phyloP scores from a whole-genome alignment of 2,797 vertebrate species.

The Tapirus indicus region DNA sequence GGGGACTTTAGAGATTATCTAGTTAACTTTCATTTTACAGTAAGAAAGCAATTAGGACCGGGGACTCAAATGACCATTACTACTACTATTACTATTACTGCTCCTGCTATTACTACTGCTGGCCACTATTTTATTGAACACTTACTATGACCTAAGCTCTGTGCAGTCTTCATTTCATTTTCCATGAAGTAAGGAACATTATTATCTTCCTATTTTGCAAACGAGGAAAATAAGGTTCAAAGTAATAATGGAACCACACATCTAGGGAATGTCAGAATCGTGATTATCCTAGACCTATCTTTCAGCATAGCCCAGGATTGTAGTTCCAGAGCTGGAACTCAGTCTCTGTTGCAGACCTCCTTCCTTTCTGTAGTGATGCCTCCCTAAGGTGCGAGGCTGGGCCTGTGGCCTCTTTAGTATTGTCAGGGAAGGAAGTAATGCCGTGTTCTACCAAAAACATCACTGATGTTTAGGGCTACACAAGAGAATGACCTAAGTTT shows the following conservation, averaged over 20 bases:
- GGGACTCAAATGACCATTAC: neutral
- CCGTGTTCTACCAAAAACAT: neutral
- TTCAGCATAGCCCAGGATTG: neutral
- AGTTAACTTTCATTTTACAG: neutral
- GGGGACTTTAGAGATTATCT: neutral
- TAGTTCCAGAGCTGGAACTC: neutral
- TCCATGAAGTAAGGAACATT: neutral
- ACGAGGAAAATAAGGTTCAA: neutral
- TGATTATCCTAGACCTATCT: neutral
- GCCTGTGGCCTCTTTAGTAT: neutral
- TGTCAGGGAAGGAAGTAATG: neutral
- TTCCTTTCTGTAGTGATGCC: neutral
- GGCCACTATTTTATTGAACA: neutral
- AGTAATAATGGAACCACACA: neutral
- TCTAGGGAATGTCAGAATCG: neutral
- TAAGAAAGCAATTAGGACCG: neutral
- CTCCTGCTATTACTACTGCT: no score
- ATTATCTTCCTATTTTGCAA: neutral
- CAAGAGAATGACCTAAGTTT: neutral
- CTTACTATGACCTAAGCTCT: neutral
- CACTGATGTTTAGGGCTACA: neutral
- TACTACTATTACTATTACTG: neutral
- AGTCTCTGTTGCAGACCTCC: rapidly evolving
- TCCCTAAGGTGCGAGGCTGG: neutral
- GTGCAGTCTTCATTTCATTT: neutral